Base-by-base conservation (phyloP, 1,140 invertebrate genomes). In the Pseudomyrmex cubaensis region DNA sequence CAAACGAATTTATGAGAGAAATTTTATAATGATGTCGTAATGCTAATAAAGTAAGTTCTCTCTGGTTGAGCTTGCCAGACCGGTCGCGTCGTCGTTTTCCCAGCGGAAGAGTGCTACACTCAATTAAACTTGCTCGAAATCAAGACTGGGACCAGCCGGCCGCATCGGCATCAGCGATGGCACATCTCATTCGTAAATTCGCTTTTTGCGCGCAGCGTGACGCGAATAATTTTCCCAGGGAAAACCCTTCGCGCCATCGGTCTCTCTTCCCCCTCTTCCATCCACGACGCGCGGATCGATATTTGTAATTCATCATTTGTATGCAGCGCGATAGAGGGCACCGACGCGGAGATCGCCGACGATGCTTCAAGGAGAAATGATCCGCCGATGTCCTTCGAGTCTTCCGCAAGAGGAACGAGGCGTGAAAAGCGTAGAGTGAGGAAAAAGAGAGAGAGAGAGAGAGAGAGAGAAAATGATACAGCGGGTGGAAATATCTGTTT, bases 221-320 rank as follows among this genome's bases (percentile, higher is more conserved):
- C 85, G 90, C 84, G 90, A 91, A 91, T 91, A 91, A 91, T 91
- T 91, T 91, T 88, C 83, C 86, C 57, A 20, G 67, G 77, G 35
- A 35, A 35, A 35, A 75, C 73, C 87, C 74, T 77, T 83, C 83
- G 78, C 66, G 61, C 82, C 73, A 66, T 59, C 61, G n/a, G 74
- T 67, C 70, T 72, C 70, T 72, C 62, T 52, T 46, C 15, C 82
- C 67, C 56, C 48, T 35, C 66, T 52, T 20, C 12, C n/a, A 8
- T 10, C 61, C 22, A 46, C 84, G 85, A 82, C n/a, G 84, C 78
- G 56, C 69, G 84, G 91, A 93, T 93, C 93, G 92, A 94, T 93
- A 92, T 91, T 91, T 90, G 92, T 94, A 94, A 94, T 94, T 94
- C 93, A 93, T 94, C 93, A 94, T 94, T 94, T 94, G 93, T 94